Evolutionary conservation across 2,797 vertebrate species (phyloP), one percentile per base, ranked within the genome.

Genomic region (Chrysocyon brachyurus): DNA sequence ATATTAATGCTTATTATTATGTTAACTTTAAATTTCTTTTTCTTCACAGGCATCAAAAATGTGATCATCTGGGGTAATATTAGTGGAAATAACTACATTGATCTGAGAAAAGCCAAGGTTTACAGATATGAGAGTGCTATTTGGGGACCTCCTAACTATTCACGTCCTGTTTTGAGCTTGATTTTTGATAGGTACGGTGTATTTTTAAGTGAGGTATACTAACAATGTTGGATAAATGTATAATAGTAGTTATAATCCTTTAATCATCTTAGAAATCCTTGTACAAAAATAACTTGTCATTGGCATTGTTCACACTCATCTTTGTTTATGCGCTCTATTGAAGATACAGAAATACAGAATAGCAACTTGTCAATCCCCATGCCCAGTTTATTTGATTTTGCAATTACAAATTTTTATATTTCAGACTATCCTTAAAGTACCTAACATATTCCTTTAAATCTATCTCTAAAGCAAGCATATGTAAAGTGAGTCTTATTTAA

Each of bases 11-110:
- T 87, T 57, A 40, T 93, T 72, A 61, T 78, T 77, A n/a, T 84
- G 16, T 79, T 98, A 28, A 12, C 72, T 97, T 84, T 90, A 90
- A 12, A 78, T 19, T 79, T 31, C 79, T 96, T 96, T 98, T 98
- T 93, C 96, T 73, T 59, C 98, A 95, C 81, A 99, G 99, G 99
- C 91, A 96, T 99, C 75, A 99, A 98, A 97, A 98, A 99, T 7
- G 98, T 99, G 46, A 99, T 99, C 0, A 97, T 99, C 61, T 99
- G 99, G 99, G 99, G 99, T 36, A 99, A 99, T 97, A 98, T 99
- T 96, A 99, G 99, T 77, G 99, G 99, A 49, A 98, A 94, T 90
- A 99, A 98, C 96, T 98, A 99, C 24, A 64, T 99, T 11, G 99
- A 99, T 98, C 98, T 99, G 95, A 99, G 99, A 98, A 99, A 98